A percentile compares a stretch with the other conserved stretches of the same genome.
Conservation (phyloP, 2,797 vertebrate species). For the Botia kubotai region DNA sequence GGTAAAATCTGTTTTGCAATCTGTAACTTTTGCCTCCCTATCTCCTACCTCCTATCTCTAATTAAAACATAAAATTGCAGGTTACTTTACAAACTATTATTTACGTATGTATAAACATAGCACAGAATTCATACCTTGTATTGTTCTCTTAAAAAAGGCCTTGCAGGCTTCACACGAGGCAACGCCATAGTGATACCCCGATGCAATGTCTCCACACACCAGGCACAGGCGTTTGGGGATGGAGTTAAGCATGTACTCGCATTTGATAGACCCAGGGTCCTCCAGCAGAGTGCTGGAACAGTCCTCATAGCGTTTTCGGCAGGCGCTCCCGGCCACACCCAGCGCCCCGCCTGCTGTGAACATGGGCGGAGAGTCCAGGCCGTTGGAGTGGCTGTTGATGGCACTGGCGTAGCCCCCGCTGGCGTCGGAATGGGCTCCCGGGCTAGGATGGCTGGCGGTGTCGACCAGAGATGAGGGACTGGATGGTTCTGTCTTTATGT, state of each 20-base stretch:
- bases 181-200: conserved; percentile 98
- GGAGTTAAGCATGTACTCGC: conserved; percentile 97
- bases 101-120: background rate
- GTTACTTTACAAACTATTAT: too few relatives aligned
- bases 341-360: conserved; percentile 83
- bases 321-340: conserved; percentile 75
- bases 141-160: conserved; percentile 99
- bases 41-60: too few relatives aligned
- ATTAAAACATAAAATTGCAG: too few relatives aligned
- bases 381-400: conserved; percentile 90
- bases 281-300: conserved; percentile 92
- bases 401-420: conserved; percentile 90
- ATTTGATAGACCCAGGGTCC: conserved; percentile 91
- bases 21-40: too few relatives aligned
- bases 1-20: too few relatives aligned
- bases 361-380: conserved; percentile 94
- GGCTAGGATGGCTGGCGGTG: conserved; percentile 95
- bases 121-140: conserved; percentile 88
- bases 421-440: conserved; percentile 91
- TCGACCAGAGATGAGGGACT: conserved; percentile 94
- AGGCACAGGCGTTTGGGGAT: conserved; percentile 97
- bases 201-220: conserved; percentile 97
- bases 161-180: conserved; percentile 99
- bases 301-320: conserved; percentile 94
- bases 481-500: conserved; percentile 97